phyloP scores from a whole-genome alignment of 2,113 vertebrate genomes.

The Dicaeum eximium region DNA sequence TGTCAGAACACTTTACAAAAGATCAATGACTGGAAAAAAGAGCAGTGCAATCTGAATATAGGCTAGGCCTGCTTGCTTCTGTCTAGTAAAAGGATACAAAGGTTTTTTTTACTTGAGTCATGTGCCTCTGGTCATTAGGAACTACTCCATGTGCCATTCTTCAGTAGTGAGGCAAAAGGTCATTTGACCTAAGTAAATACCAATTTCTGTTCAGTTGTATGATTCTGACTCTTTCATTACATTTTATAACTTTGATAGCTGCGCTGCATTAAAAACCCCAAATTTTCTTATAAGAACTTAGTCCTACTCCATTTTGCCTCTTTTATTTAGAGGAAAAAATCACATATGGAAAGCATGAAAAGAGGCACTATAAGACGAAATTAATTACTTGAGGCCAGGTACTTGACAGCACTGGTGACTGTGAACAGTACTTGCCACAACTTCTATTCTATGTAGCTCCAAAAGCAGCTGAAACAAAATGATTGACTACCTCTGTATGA shows the following conservation, averaged over 20 bases:
- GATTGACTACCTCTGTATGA: neutral
- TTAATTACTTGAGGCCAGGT: neutral
- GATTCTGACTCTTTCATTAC: neutral
- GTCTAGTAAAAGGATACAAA: neutral
- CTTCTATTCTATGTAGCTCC: neutral
- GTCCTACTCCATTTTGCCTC: neutral
- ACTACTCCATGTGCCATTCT: neutral
- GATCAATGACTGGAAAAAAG: neutral
- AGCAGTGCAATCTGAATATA: neutral
- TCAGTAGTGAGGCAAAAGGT: neutral
- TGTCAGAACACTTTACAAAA: neutral
- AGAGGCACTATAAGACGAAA: neutral
- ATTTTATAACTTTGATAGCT: neutral
- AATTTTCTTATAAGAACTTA: neutral
- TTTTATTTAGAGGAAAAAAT: neutral
- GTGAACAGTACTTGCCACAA: neutral
- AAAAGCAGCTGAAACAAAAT: neutral
- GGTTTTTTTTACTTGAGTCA: neutral
- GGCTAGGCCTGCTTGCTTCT: neutral
- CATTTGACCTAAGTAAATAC: neutral
- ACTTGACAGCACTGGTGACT: neutral
- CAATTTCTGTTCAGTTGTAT: neutral
- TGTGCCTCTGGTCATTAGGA: neutral
- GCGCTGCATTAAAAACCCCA: neutral
- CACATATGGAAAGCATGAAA: neutral